Evolutionary conservation across 2,888 invertebrate species (phyloP), one percentile per base, ranked within the genome.

Genomic region (Lucinisca nassula): DNA sequence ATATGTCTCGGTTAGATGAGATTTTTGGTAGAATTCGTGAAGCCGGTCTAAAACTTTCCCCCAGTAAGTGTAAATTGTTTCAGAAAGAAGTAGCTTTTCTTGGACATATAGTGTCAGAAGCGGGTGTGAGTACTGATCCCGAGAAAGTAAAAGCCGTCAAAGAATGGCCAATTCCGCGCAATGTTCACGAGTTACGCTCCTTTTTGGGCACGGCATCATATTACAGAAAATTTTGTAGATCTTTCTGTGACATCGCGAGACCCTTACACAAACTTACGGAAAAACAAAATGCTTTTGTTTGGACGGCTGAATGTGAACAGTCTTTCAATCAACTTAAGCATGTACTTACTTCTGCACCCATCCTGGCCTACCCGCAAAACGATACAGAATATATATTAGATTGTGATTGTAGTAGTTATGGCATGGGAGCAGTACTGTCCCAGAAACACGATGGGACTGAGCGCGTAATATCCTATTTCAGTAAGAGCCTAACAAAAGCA

Each of bases 41-140:
- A 24, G 32, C 27, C 24, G 86, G 90, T 12, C 70, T 90, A 12
- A 92, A 91, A 67, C 76, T 92, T 0, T 86, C 90, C 38, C 86
- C 86, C 0, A 24, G 27, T 0, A 92, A 92, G 49, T 89, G 84
- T 76, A 40, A 40, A 12, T 70, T 91, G 14, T 90, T 89, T 51
- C 37, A 79, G 21, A 0, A 37, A 21, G 79, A 88, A 37, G 91
- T 88, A 3, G 51, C 61, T 6, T 91, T 83, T 40, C 72, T 92
- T 0, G 91, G 92, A 0, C 87, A 90, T 30, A 24, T 85, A 32
- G 70, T 90, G 35, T 81, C 89, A 12, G 84, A 85, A 30, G 67
- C 88, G 14, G 89, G 90, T 1, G 61, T 81, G 24, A 35, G 79
- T 8, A 67, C 81, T 10, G 84, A 91, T 67, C 79, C 82, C 27